Evolutionary conservation across 1,140 invertebrate genomes (phyloP).

Genomic region (Schlechtendalia chinensis): DNA sequence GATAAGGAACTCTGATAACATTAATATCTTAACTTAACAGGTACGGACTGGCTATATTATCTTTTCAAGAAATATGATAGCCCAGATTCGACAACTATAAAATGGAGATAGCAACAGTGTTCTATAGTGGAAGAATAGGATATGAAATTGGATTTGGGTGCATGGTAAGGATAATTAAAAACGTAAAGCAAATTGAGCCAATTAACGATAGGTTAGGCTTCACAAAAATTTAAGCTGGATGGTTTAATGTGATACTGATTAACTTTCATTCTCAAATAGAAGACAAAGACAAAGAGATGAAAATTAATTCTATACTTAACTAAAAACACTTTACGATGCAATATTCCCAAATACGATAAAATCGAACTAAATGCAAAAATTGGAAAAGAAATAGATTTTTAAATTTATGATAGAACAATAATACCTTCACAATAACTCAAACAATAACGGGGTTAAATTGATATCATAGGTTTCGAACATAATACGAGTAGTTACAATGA

Average conservation of each 20-base stretch:
- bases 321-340: slow-evolving; percentile 15
- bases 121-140: slow-evolving; percentile 6
- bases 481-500: too few species aligned
- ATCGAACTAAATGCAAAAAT: slow-evolving; percentile 50
- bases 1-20: slow-evolving; percentile 12
- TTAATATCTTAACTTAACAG: slow-evolving; percentile 48
- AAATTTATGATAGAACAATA: slow-evolving; percentile 54
- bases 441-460: too few species aligned
- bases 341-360: slow-evolving; percentile 10
- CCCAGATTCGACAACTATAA: slow-evolving; percentile 13
- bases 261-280: slow-evolving; percentile 17
- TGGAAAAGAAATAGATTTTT: slow-evolving; percentile 42
- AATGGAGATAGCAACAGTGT: slow-evolving; percentile 11
- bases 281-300: background rate
- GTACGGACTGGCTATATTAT: slow-evolving; percentile 47
- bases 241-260: slow-evolving; percentile 29
- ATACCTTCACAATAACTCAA: slow-evolving; percentile 53
- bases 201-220: slow-evolving; percentile 27
- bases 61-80: slow-evolving; percentile 49
- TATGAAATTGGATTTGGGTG: background rate
- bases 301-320: slow-evolving; percentile 11
- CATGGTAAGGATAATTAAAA: slow-evolving; percentile 24
- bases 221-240: slow-evolving; percentile 34
- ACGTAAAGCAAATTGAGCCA: slow-evolving; percentile 11
- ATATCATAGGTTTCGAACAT: too few species aligned